These are phyloP conservation scores for Alectoris magna DNA, from an alignment of 2,797 vertebrate genomes.

Conservation along the genomic window DNA sequence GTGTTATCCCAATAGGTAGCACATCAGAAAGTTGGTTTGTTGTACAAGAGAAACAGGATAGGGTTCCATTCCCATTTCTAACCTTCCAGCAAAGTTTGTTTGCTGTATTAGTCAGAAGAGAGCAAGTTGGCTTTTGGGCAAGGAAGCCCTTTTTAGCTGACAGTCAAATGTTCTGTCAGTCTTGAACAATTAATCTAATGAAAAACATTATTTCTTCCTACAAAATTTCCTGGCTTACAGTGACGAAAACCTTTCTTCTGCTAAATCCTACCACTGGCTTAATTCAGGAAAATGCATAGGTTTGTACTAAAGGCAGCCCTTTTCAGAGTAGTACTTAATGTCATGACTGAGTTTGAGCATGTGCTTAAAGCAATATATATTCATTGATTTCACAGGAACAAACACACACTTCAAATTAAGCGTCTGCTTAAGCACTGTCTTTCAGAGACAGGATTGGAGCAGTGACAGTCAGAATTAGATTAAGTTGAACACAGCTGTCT, in stretches of 20 bases:
- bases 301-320: neutral
- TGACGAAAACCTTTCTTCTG: neutral
- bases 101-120: neutral
- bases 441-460: neutral
- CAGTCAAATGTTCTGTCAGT: neutral
- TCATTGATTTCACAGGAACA: neutral
- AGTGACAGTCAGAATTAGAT: neutral
- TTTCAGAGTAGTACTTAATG: neutral
- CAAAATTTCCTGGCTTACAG: neutral
- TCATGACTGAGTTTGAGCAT: neutral
- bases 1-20: constrained; percentile 9
- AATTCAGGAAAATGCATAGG: neutral
- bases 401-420: neutral
- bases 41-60: neutral
- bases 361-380: neutral
- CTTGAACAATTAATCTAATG: neutral
- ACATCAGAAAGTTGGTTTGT: neutral
- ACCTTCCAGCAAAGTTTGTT: neutral
- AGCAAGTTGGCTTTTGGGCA: neutral
- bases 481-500: neutral
- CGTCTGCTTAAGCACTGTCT: neutral
- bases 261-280: neutral
- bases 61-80: neutral
- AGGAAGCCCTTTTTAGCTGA: neutral
- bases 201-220: neutral